Base-by-base conservation (phyloP, 2,888 invertebrate species). In the Trissolcus japonicus region DNA sequence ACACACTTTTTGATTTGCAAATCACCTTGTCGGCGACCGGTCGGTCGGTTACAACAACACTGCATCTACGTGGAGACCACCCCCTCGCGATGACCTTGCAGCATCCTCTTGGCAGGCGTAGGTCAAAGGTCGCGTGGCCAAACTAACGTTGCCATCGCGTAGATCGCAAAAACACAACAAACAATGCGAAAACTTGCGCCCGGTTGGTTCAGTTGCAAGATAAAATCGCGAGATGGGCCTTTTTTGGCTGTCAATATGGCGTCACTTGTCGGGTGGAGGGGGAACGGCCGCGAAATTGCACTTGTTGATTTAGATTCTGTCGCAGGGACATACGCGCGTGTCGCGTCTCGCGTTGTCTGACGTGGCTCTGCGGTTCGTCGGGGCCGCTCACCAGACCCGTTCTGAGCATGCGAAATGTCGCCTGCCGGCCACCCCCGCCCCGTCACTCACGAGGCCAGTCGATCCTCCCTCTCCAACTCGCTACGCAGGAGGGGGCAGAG, bases 341-440 rank as follows among this genome's bases (percentile, higher is more conserved):
- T 66, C 71, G 65, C 63, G 56, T 50, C 59, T 69, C 75, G 66
- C 75, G 68, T 79, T 25, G 35, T 35, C 68, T 17, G 46, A 43
- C 69, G 40, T 41, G 25, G 71, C 67, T 77, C 63, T 79, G 83
- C 84, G 85, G 83, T 84, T 86, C 86, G 86, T 84, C 84, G 80
- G 86, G 85, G 17, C 53, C 67, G 53, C 43, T 55, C 56, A 21
- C 17, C 35, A 35, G 69, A 48, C 41, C 56, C 62, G 87, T 84
- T 86, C 87, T 87, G 88, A 85, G 88, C 88, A 88, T 87, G 88
- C 87, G 87, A 87, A 87, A 86, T 87, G 88, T 86, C 85, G 86
- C 83, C 82, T 76, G 82, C 86, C 86, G 86, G 51, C 55, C 73
- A 56, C 61, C 88, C 88, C 87, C 87, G 87, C 87, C 87, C 84